A percentile compares a stretch with the other conserved stretches of the same genome.
Conservation (phyloP, 2,888 invertebrate genomes). For the Priapulus caudatus region DNA sequence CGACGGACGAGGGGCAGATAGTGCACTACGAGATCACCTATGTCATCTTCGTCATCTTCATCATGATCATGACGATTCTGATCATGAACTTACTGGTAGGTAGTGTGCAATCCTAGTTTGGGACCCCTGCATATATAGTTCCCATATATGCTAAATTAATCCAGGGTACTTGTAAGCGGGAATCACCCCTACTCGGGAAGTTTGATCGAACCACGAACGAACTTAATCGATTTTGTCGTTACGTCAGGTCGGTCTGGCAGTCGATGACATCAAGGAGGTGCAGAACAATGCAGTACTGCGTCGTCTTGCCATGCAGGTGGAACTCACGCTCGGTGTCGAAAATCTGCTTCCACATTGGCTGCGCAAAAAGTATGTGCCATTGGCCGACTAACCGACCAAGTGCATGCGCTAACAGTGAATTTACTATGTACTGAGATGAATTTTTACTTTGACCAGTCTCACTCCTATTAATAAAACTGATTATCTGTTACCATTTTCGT, state of each 20-base stretch:
- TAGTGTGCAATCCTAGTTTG: neutral
- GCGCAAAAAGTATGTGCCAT: neutral
- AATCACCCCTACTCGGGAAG: too few species aligned
- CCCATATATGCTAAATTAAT: too few species aligned
- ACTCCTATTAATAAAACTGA: too few species aligned
- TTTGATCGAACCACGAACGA: too few species aligned
- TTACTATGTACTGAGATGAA: too few species aligned
- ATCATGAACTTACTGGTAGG: slow-evolving; percentile 39
- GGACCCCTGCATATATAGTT: too few species aligned
- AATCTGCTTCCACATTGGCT: slow-evolving; percentile 31
- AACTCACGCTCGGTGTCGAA: slow-evolving; percentile 41
- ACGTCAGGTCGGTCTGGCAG: slow-evolving; percentile 44
- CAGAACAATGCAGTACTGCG: slow-evolving; percentile 43
- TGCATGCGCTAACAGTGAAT: too few species aligned
- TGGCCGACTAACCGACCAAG: too few species aligned
- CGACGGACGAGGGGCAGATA: slow-evolving; percentile 3
- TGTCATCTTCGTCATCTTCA: slow-evolving; percentile 36
- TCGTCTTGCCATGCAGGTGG: slow-evolving; percentile 38
- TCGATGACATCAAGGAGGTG: slow-evolving; percentile 45
- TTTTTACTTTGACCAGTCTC: too few species aligned
- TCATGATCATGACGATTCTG: slow-evolving; percentile 36
- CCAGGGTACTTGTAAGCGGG: too few species aligned
- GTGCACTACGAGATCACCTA: slow-evolving; percentile 34
- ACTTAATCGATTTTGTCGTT: too few species aligned
- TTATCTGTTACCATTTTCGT: too few species aligned